Evolutionary conservation across 2,888 invertebrate genomes (phyloP), one percentile per base, ranked within the genome.

Genomic region (Rapana venosa): DNA sequence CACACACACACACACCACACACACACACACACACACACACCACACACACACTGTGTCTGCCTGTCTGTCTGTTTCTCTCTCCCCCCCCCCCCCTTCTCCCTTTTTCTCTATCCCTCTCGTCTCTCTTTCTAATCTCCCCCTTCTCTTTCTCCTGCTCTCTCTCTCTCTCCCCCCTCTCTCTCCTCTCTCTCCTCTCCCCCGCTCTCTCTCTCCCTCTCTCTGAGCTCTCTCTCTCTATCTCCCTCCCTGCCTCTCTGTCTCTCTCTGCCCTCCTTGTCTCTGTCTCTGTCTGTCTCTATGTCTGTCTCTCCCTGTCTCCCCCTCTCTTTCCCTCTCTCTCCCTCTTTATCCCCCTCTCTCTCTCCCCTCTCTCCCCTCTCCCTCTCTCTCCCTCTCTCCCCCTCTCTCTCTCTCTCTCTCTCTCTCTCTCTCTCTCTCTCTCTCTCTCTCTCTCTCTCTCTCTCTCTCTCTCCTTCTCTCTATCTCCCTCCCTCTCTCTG

Each of bases 191-290:
- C 84, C 66, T 66, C 2, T 35, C 47, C 22, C 47, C 30, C 36
- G 36, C 84, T 88, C 70, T 83, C 66, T 81, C 88, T 83, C 84
- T 88, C n/a, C n/a, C n/a, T 85, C 30, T 58, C 79, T 79, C 79
- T 79, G 32, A 32, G 32, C 32, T 32, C 32, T 6, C 26, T 77
- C 30, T 77, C 26, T 77, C 30, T 30, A 13, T 77, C 30, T 77
- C 30, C n/a, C 26, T 77, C 1, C 1, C 30, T 77, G 20, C n/a
- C 30, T 77, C 30, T 77, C 30, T 77, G 4, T 77, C 30, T 77
- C n/a, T n/a, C 77, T 77, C 77, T 77, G n/a, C 26, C n/a, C 30
- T 77, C 30, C n/a, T 5, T 77, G 4, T 77, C n/a, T 77, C 77
- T 77, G 4, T 77, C 77, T n/a, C 77, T 77, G 4, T 77, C n/a